Evolutionary conservation across 1,140 invertebrate genomes (phyloP).

Genomic region (Ooceraea biroi): DNA sequence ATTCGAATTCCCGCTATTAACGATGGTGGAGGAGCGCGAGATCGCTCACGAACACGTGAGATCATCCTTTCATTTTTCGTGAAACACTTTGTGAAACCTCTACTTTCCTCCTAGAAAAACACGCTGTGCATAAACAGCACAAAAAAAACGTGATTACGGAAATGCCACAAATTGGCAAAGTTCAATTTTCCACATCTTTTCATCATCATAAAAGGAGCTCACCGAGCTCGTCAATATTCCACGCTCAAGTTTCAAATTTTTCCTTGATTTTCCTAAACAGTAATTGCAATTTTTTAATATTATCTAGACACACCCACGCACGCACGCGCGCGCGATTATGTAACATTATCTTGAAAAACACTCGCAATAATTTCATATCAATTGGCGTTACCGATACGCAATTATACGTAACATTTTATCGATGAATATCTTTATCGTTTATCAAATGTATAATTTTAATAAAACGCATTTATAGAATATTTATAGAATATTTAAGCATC

Average conservation of each 20-base stretch:
- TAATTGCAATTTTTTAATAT: not conserved
- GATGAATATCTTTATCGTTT: no score
- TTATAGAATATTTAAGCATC: not conserved
- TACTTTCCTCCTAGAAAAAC: no score
- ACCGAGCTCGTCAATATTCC: no score
- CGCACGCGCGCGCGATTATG: no score
- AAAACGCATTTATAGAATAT: no score
- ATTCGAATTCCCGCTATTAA: slow-evolving; percentile 54
- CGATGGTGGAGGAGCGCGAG: not conserved
- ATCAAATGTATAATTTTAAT: no score
- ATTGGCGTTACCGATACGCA: not conserved
- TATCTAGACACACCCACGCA: not conserved
- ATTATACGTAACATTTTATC: slow-evolving; percentile 25
- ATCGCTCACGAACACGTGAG: slow-evolving; percentile 21
- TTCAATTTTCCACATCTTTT: no score
- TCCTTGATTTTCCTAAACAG: not conserved
- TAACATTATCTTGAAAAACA: slow-evolving; percentile 15
- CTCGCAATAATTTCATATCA: not conserved
- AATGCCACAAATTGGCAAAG: not conserved
- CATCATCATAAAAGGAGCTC: no score
- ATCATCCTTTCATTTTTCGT: not conserved
- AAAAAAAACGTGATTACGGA: not conserved
- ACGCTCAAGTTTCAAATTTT: no score
- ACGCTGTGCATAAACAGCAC: no score
- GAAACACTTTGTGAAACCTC: no score